Evolutionary conservation across 2,797 vertebrate genomes (phyloP), one percentile per base, ranked within the genome.

Genomic region (Carapus acus): DNA sequence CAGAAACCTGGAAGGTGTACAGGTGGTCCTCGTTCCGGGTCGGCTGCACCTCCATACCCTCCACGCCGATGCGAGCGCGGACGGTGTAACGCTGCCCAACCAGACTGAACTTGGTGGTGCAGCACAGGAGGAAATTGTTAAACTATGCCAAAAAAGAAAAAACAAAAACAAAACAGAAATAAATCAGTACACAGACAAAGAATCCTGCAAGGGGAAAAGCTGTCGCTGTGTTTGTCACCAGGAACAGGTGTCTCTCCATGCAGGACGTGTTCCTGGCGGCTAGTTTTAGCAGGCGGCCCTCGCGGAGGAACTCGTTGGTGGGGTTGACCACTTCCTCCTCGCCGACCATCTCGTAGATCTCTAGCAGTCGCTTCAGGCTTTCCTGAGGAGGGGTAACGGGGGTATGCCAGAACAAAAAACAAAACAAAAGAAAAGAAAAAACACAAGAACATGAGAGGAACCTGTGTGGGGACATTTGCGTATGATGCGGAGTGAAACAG

Each of bases 101-200:
- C 20, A 94, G 89, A 81, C 92, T 90, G 77, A 95, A 91, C 67
- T 84, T 91, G 2, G 92, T 88, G 39, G 86, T 84, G 33, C 93
- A 95, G 85, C 89, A 93, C 36, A 96, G 86, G 76, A 95, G 73
- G 74, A 93, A 91, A 84, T 93, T 93, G 89, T 94, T 96, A 81
- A 96, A 95, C 93, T 94, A 82, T 11, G 18, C n/a, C n/a, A n/a
- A n/a, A n/a, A n/a, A n/a, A n/a, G n/a, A n/a, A n/a, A n/a, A n/a
- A n/a, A n/a, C n/a, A n/a, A n/a, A n/a, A n/a, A n/a, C n/a, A n/a
- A n/a, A 7, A 69, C 43, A 36, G 62, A 43, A 58, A 4, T 0
- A 22, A 15, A 43, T 13, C 23, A 14, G 19, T 1, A 41, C 4
- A 51, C 1, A 11, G 16, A 36, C 3, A n/a, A 23, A 33, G 12